Base-by-base conservation (phyloP, 2,888 invertebrate genomes). In the Beris chalybata region DNA sequence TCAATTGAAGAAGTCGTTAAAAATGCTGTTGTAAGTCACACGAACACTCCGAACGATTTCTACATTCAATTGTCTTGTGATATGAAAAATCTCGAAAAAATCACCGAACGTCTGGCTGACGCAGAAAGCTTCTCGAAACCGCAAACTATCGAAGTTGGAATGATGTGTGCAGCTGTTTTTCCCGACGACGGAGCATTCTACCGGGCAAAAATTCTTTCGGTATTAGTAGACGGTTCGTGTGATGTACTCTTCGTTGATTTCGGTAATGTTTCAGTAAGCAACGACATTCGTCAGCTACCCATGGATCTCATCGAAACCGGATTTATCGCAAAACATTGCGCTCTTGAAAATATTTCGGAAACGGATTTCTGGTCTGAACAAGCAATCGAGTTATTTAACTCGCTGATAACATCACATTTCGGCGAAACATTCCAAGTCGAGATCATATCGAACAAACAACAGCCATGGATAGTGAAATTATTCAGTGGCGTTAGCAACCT, bases 161-260 rank as follows among this genome's bases (percentile, higher is more conserved):
- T 87, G 0, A 71, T 88, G 0, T 91, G 89, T 72, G 83, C 87
- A 31, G 95, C 95, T 0, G 87, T 89, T 72, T 96, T 91, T 78
- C 84, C 86, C 0, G 88, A 86, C 0, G 94, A 96, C 76, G 87
- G 88, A 5, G 85, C 86, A 69, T 96, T 95, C 92, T 97, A 97
- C 79, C 85, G 97, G 67, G 96, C 94, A 0, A 87, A 89, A 75
- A 87, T 97, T 7, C 83, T 95, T 47, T 91, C 92, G 74, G 84
- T 89, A 0, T 87, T 88, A 71, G 82, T 84, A 4, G 89, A 89
- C 68, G 87, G 88, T 43, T 83, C 83, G 38, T 90, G 86, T 0
- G 89, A 89, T 0, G 88, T 91, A 0, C 82, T 89, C 5, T 91
- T 90, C 73, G 84, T 91, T 4, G 89, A 89, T 76, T 89, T 85